Evolutionary conservation across 2,797 vertebrate genomes (phyloP), one percentile per base, ranked within the genome.

Genomic region (Sciurus vulgaris): DNA sequence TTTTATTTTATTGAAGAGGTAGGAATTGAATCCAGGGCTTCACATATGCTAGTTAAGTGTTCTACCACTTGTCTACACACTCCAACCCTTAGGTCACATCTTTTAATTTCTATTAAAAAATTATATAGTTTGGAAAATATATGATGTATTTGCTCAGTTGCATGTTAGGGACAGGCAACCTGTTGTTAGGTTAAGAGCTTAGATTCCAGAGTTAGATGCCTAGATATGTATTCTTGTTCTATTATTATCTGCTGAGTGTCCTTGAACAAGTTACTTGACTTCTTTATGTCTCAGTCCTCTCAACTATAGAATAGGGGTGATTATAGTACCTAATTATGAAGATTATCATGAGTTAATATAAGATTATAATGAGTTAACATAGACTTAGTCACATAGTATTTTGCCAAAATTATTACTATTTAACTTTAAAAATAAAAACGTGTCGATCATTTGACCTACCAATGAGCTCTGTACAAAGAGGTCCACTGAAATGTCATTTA

Each of bases 371-470:
- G 61, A 81, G 17, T 74, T 44, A 93, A 41, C 49, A 79, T 47
- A 59, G 47, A 74, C 11, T 28, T 59, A 83, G 30, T 14, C 33
- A 65, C 15, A 28, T n/a, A 90, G 1, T 79, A 86, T 51, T 95
- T 91, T 84, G 41, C 26, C 73, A 1, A 49, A 84, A 73, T 41
- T 74, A 41, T 47, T 63, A 65, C 44, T 81, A 30, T 26, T 70
- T 82, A 86, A 28, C 51, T 70, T 81, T 89, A 65, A 63, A 86
- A 89, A 89, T 54, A 54, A 91, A 95, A 82, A 35, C 24, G 33
- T 26, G 12, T 17, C 86, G 44, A 33, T 49, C 22, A 30, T 76
- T 92, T 82, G 69, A 86, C 22, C 3, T 13, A 56, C 56, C 0
- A 38, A 65, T 44, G n/a, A n/a, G 13, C 56, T 59, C 20, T 56